These are phyloP conservation scores for Psittacula cyanocephala DNA, from an alignment of 2,113 vertebrate species.

Conservation along the genomic window DNA sequence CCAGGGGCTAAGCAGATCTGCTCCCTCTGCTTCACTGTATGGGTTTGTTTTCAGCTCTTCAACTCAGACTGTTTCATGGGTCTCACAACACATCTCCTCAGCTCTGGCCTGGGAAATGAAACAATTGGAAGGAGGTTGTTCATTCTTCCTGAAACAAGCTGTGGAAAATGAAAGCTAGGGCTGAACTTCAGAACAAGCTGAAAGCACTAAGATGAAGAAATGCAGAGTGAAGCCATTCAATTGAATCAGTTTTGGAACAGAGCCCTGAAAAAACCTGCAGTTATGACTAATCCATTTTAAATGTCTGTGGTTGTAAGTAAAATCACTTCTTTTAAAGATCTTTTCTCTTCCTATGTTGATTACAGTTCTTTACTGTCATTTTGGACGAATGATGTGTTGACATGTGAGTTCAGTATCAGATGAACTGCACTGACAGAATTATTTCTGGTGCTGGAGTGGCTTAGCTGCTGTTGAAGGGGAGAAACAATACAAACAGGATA, in stretches of 20 bases:
- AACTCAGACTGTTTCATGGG: not conserved
- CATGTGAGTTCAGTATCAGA: not conserved
- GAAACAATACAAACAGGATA: not conserved
- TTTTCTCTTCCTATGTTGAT: not conserved
- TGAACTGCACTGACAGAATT: not conserved
- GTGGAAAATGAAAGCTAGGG: not conserved
- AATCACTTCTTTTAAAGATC: slow-evolving; percentile 24
- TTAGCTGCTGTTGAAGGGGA: not conserved
- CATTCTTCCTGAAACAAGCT: not conserved
- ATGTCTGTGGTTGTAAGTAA: slow-evolving; percentile 37
- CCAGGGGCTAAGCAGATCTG: not conserved
- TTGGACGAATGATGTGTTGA: not conserved
- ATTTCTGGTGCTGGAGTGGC: not conserved
- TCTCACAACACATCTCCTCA: not conserved
- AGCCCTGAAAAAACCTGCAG: slow-evolving; percentile 40
- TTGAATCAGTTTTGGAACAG: slow-evolving; percentile 11
- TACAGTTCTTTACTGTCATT: not conserved
- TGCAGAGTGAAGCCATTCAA: not conserved
- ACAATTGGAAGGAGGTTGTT: not conserved
- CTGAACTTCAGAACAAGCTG: not conserved
- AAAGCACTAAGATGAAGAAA: not conserved
- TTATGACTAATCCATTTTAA: slow-evolving; percentile 47
- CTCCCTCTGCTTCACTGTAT: not conserved
- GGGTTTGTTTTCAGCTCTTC: slow-evolving; percentile 10
- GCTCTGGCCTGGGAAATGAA: not conserved